Evolutionary conservation across 1,140 invertebrate genomes (phyloP).

Genomic region (Drosophila ambigua): DNA sequence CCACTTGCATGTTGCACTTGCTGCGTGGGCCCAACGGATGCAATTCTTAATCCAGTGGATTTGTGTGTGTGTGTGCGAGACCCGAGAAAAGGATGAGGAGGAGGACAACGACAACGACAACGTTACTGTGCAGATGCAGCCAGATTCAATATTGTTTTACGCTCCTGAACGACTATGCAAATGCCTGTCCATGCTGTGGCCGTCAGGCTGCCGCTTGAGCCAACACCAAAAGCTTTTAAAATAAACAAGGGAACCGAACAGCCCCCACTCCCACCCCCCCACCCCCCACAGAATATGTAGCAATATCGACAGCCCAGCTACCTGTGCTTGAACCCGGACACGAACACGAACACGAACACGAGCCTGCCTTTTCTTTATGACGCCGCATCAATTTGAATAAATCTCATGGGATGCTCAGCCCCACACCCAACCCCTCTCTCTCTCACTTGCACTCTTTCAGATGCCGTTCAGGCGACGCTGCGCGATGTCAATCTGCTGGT

Average conservation of each 20-base stretch:
- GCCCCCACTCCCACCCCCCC: not conserved
- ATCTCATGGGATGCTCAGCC: slow-evolving; percentile 29
- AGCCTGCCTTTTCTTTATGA: slow-evolving; percentile 18
- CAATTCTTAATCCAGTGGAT: slow-evolving; percentile 62
- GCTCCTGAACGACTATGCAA: slow-evolving; percentile 56
- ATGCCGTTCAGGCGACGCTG: slow-evolving; percentile 73
- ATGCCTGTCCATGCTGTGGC: slow-evolving; percentile 44
- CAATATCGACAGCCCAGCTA: not conserved
- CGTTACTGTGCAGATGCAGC: slow-evolving; percentile 14
- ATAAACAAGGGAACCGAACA: slow-evolving; percentile 13
- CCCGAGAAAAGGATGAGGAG: slow-evolving; percentile 37
- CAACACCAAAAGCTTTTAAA: slow-evolving; percentile 28
- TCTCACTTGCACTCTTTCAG: slow-evolving; percentile 49
- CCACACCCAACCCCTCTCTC: not conserved
- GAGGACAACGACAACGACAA: slow-evolving; percentile 28
- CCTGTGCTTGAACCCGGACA: not conserved
- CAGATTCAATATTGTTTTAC: slow-evolving; percentile 74
- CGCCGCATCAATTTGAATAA: slow-evolving; percentile 67
- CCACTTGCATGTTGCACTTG: slow-evolving; percentile 29
- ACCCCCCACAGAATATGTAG: no score
- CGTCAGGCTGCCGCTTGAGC: slow-evolving; percentile 19
- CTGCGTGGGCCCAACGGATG: slow-evolving; percentile 20
- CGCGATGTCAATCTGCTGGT: slow-evolving; percentile 85
- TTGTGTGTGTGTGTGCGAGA: slow-evolving; percentile 41
- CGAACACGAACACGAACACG: not conserved